Evolutionary conservation across 2,888 invertebrate genomes (phyloP).

Genomic region (Imbricaverruca yamaguchii): DNA sequence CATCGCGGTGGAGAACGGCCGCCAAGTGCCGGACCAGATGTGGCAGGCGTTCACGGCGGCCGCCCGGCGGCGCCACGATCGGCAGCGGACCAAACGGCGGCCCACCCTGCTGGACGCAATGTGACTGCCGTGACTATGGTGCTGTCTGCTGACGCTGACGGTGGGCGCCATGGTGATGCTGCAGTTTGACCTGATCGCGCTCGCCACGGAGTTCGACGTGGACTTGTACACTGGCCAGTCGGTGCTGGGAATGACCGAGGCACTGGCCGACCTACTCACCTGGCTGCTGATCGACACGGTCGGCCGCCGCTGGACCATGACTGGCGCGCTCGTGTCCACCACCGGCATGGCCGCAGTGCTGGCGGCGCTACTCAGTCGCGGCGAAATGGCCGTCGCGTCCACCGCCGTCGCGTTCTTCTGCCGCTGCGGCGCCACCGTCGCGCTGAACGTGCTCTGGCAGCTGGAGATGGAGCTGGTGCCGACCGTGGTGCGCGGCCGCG

Average conservation of each 20-base stretch:
- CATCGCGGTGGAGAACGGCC: too few relatives aligned
- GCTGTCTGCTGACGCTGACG: background rate
- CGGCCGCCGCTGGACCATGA: too few relatives aligned
- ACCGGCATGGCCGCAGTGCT: background rate
- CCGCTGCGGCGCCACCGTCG: constrained; percentile 28
- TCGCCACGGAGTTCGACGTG: constrained; percentile 63
- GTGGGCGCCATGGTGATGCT: background rate
- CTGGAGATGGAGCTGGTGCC: too few relatives aligned
- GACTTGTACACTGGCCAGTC: constrained; percentile 30
- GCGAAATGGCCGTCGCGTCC: background rate
- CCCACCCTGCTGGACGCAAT: too few relatives aligned
- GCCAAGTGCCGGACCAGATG: too few relatives aligned
- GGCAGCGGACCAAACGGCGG: too few relatives aligned
- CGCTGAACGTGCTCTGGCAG: too few relatives aligned
- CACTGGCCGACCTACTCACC: constrained; percentile 29
- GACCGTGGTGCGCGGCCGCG: too few relatives aligned
- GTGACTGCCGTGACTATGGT: background rate
- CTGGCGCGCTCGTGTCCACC: background rate
- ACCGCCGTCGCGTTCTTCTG: constrained; percentile 26
- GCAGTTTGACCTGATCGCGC: constrained; percentile 45
- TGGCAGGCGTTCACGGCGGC: too few relatives aligned
- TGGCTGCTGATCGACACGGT: too few relatives aligned
- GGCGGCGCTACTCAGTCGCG: background rate
- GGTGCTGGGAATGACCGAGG: constrained; percentile 28
- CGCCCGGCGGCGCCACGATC: too few relatives aligned